These are phyloP conservation scores for Drosophila burlai DNA, from an alignment of 1,140 invertebrate genomes.

Conservation along the genomic window DNA sequence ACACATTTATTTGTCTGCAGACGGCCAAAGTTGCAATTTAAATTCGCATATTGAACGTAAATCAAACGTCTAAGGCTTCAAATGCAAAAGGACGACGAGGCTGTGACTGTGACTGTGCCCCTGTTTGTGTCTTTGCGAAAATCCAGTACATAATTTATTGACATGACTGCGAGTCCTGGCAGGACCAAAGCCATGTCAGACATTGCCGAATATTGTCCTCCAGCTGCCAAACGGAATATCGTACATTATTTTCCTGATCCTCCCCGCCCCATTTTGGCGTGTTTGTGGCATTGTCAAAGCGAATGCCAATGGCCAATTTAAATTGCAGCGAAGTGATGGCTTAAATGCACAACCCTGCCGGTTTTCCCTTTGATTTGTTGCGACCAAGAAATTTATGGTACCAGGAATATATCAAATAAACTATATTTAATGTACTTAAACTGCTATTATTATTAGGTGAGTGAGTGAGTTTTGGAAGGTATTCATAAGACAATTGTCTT, in stretches of 20 bases:
- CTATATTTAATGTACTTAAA: not conserved
- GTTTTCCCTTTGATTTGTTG: constrained; percentile 16
- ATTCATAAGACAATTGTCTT: too few relatives aligned
- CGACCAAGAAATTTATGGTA: not conserved
- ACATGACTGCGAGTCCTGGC: constrained; percentile 62
- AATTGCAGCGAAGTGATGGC: constrained; percentile 32
- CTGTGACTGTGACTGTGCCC: constrained; percentile 9
- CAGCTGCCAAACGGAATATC: constrained; percentile 59
- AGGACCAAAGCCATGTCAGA: constrained; percentile 41
- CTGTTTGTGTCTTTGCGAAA: constrained; percentile 52
- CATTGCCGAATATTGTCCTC: constrained; percentile 65
- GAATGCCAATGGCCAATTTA: constrained; percentile 52
- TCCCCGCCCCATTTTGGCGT: constrained; percentile 24
- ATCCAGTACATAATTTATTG: constrained; percentile 82
- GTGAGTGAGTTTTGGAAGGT: too few relatives aligned
- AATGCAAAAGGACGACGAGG: constrained; percentile 44
- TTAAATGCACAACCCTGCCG: constrained; percentile 1
- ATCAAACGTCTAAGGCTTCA: constrained; percentile 72
- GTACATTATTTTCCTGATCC: constrained; percentile 54
- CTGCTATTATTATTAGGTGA: too few relatives aligned
- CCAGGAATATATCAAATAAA: too few relatives aligned
- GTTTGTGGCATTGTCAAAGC: constrained; percentile 58
- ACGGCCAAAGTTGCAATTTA: constrained; percentile 66
- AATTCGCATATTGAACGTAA: constrained; percentile 74
- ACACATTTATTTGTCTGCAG: constrained; percentile 66